A percentile compares a stretch with the other conserved stretches of the same genome.
These are phyloP conservation scores for Galerucella pusilla DNA, from an alignment of 2,888 invertebrate genomes.

Conservation along the genomic window DNA sequence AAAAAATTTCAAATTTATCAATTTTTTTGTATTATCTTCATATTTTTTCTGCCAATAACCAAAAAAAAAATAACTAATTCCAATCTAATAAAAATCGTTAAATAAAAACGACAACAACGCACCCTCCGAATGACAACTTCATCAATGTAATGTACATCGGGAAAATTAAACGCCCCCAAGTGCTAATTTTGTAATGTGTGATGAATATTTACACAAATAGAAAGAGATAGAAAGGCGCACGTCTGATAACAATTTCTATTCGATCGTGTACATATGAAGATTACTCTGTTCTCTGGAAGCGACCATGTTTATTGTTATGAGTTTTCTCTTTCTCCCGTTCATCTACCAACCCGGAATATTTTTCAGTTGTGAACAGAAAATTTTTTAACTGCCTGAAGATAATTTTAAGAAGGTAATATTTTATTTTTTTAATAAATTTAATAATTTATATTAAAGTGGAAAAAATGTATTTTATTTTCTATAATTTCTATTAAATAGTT, in stretches of 20 bases:
- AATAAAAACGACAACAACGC: background rate
- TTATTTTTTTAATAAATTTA: background rate
- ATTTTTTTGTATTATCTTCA: too few relatives aligned
- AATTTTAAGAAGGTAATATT: background rate
- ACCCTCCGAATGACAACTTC: background rate
- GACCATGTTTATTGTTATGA: constrained; percentile 39
- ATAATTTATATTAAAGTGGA: background rate
- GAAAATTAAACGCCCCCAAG: constrained; percentile 29
- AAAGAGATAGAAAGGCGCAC: constrained; percentile 35
- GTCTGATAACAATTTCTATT: constrained; percentile 40
- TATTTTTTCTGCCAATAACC: too few relatives aligned
- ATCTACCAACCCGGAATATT: background rate
- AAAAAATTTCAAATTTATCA: too few relatives aligned
- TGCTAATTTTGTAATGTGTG: constrained; percentile 36
- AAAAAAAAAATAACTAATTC: background rate
- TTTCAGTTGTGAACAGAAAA: background rate
- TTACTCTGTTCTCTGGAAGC: constrained; percentile 40
- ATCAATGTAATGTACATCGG: constrained; percentile 20
- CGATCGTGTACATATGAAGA: constrained; percentile 51
- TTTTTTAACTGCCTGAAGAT: background rate
- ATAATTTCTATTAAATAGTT: too few relatives aligned
- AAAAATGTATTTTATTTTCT: too few relatives aligned
- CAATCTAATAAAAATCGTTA: too few relatives aligned
- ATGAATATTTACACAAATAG: constrained; percentile 42
- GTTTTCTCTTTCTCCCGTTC: background rate